Evolutionary conservation across 2,113 vertebrate species (phyloP).

Genomic region (Brevimyrus niger): DNA sequence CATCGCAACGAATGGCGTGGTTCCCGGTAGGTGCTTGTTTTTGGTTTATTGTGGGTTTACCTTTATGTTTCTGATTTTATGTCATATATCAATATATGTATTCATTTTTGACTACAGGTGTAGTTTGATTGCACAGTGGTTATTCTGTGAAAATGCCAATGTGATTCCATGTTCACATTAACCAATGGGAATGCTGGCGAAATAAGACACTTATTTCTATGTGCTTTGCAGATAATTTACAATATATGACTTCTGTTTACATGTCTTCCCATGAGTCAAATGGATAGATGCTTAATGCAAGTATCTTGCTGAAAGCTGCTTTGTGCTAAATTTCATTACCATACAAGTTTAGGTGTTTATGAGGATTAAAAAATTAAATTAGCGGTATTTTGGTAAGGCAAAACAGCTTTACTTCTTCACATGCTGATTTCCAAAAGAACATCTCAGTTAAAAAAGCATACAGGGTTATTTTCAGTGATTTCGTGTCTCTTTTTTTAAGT

Average conservation of each 20-base stretch:
- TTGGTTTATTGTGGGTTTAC: not conserved
- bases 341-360: not conserved
- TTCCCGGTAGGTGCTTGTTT: constrained; percentile 68
- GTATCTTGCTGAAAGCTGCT: not conserved
- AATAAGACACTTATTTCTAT: not conserved
- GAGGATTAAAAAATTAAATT: not conserved
- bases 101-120: not conserved
- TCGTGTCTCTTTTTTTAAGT: not conserved
- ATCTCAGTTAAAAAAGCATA: not conserved
- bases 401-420: not conserved
- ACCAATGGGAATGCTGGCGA: not conserved
- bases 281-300: not conserved
- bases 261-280: not conserved
- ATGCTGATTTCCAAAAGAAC: not conserved
- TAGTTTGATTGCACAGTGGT: not conserved
- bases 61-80: not conserved
- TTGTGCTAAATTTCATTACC: not conserved
- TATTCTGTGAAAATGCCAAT: not conserved
- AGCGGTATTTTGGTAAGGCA: not conserved
- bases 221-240: not conserved
- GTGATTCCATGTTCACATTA: not conserved
- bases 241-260: not conserved
- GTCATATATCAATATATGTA: not conserved
- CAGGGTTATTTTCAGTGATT: not conserved
- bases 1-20: constrained; percentile 91